phyloP scores from a whole-genome alignment of 2,113 vertebrate genomes.

The Uria lomvia region DNA sequence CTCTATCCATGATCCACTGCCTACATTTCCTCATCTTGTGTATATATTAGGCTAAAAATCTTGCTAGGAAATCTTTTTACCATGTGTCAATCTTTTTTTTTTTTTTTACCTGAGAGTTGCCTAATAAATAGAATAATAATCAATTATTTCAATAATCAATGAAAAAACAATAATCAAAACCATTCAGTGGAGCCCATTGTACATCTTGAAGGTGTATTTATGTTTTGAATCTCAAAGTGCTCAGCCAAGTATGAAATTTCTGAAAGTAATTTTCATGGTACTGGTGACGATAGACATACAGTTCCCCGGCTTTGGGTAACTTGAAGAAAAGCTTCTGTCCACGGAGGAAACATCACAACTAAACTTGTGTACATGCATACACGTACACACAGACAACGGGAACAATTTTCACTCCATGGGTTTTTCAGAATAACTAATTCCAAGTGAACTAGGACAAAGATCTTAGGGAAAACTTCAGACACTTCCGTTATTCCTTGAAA shows the following conservation, averaged over 20 bases:
- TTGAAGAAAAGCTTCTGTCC: not conserved
- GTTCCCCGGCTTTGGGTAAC: not conserved
- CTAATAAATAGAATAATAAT: not conserved
- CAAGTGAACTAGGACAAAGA: not conserved
- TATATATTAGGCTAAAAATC: not conserved
- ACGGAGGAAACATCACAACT: not conserved
- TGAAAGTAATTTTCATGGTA: not conserved
- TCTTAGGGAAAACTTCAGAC: not conserved
- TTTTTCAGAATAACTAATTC: not conserved
- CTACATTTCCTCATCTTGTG: accelerated
- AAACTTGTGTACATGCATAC: not conserved
- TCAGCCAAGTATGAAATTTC: not conserved
- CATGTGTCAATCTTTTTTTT: not conserved
- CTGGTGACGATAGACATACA: accelerated
- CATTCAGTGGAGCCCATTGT: not conserved
- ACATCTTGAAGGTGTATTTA: not conserved
- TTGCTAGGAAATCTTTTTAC: not conserved
- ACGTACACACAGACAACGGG: not conserved
- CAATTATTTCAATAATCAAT: not conserved
- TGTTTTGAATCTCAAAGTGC: not conserved
- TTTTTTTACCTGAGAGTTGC: not conserved
- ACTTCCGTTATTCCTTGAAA: not conserved
- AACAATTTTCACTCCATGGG: not conserved
- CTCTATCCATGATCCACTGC: not conserved
- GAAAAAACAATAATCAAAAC: not conserved